Conservation (phyloP, 1,140 invertebrate genomes). For the Drosophila funebris region DNA sequence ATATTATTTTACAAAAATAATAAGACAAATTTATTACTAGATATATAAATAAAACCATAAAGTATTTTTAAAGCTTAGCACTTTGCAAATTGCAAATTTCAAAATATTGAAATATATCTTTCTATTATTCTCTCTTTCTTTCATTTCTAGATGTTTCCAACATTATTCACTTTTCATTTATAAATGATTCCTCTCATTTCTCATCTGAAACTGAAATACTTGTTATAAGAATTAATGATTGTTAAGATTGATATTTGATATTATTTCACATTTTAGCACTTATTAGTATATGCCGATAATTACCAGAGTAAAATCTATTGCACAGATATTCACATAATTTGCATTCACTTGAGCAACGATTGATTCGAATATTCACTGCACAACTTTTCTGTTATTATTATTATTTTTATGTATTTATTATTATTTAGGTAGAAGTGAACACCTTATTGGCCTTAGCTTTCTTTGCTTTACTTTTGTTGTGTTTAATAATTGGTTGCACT, state of each 20-base stretch:
- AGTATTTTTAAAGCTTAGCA: too few relatives aligned
- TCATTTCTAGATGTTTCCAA: background rate
- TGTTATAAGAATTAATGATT: background rate
- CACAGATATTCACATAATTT: conserved; percentile 15
- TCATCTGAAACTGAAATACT: background rate
- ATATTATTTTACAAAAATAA: too few relatives aligned
- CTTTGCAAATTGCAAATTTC: too few relatives aligned
- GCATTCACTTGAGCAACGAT: conserved; percentile 12
- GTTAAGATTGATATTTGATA: background rate
- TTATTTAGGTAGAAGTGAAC: background rate
- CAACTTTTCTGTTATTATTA: conserved; percentile 9
- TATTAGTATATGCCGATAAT: conserved; percentile 1
- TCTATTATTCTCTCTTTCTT: background rate
- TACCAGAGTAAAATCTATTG: background rate
- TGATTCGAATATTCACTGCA: background rate
- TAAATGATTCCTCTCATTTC: background rate
- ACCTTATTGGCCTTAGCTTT: background rate
- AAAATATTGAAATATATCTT: background rate
- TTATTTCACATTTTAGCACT: conserved; percentile 17
- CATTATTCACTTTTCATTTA: background rate
- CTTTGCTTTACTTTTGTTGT: conserved; percentile 29
- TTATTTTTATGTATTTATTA: background rate
- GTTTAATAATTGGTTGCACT: conserved; percentile 68
- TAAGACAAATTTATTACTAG: too few relatives aligned
- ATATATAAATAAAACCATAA: too few relatives aligned